Percentiles rank a stretch among this genome's conserved stretches.
Conservation (phyloP, 2,797 vertebrate genomes). For the Labeo calbasu region DNA sequence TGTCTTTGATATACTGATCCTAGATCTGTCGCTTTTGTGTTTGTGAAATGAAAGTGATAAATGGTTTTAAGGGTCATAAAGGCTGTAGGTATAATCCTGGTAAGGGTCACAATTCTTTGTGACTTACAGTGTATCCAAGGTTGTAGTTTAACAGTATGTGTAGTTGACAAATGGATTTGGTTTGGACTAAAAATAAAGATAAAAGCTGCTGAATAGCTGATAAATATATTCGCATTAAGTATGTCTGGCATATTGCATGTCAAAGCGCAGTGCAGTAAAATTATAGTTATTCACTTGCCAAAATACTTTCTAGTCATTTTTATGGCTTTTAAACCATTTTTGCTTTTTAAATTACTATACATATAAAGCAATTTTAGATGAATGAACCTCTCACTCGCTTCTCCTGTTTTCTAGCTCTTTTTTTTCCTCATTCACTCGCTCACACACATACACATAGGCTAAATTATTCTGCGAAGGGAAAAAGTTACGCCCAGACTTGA, state of each 20-base stretch:
- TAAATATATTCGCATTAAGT: neutral
- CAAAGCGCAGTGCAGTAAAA: neutral
- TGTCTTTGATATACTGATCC: constrained; percentile 27
- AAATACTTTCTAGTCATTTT: neutral
- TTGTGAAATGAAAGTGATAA: constrained; percentile 6
- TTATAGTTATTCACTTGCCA: constrained; percentile 7
- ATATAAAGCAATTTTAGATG: constrained; percentile 29
- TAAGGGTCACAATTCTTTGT: constrained; percentile 4
- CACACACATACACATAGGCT: constrained; percentile 6
- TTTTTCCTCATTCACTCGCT: too few relatives aligned
- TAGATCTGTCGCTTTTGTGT: constrained; percentile 11
- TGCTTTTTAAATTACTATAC: constrained; percentile 3
- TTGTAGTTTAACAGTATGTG: constrained; percentile 2
- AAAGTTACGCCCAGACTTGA: constrained; percentile 20
- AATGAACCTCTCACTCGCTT: neutral
- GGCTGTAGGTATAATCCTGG: neutral
- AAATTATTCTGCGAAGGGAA: neutral
- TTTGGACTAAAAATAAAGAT: neutral
- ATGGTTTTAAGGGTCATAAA: neutral
- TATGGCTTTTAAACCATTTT: constrained; percentile 4
- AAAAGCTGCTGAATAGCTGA: neutral
- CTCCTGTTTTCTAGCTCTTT: neutral
- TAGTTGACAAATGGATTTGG: neutral
- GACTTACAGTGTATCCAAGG: neutral
- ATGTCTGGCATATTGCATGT: neutral